A percentile compares a stretch with the other conserved stretches of the same genome.
Conservation (phyloP, 2,113 vertebrate genomes). For the Entelurus aequoreus region DNA sequence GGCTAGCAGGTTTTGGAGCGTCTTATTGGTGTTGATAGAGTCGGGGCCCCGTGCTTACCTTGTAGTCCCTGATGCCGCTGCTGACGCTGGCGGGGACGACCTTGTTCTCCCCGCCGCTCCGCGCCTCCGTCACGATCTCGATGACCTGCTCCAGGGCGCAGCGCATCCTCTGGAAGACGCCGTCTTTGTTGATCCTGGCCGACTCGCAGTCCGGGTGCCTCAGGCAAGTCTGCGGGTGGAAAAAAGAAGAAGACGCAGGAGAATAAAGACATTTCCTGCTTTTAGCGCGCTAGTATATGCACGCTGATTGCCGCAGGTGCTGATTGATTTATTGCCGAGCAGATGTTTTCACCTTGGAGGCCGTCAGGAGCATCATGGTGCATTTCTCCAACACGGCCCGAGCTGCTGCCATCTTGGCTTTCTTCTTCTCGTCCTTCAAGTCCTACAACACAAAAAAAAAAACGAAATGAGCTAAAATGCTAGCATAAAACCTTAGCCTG, state of each 20-base stretch:
- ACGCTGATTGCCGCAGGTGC: too few relatives aligned
- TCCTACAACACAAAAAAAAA: slow-evolving; percentile 75
- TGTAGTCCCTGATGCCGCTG: slow-evolving; percentile 88
- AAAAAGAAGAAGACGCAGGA: slow-evolving; percentile 27
- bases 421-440: slow-evolving; percentile 97
- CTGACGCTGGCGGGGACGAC: slow-evolving; percentile 83
- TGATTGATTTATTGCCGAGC: too few relatives aligned
- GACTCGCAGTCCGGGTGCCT: slow-evolving; percentile 98
- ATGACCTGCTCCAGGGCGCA: slow-evolving; percentile 93
- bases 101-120: slow-evolving; percentile 77
- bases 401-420: slow-evolving; percentile 94
- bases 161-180: slow-evolving; percentile 94
- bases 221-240: slow-evolving; percentile 84
- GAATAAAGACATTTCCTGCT: neutral
- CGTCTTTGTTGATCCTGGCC: slow-evolving; percentile 92
- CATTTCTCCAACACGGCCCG: slow-evolving; percentile 96
- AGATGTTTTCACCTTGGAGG: slow-evolving; percentile 83
- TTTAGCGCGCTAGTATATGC: too few relatives aligned
- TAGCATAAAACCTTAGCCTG: too few relatives aligned
- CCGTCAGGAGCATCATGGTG: slow-evolving; percentile 99
- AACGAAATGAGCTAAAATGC: too few relatives aligned
- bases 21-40: too few relatives aligned
- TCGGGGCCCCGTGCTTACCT: slow-evolving; percentile 68
- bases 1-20: too few relatives aligned
- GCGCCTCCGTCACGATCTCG: slow-evolving; percentile 91